Conservation (phyloP, 1,140 invertebrate species). For the Yoshiicerus persimilis region DNA sequence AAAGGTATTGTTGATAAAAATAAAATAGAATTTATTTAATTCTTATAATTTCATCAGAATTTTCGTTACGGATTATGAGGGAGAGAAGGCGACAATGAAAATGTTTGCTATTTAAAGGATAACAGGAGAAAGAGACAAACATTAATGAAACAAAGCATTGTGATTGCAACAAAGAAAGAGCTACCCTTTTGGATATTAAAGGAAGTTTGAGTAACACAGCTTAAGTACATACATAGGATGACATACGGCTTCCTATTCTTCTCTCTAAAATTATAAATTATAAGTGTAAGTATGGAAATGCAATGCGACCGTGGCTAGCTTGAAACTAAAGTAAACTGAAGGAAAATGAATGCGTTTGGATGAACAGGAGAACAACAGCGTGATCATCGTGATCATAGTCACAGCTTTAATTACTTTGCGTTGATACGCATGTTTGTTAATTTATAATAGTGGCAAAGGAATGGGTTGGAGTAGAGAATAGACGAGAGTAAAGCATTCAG, state of each 20-base stretch:
- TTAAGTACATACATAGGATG: neutral
- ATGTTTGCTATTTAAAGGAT: neutral
- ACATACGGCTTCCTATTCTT: neutral
- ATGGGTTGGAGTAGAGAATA: neutral
- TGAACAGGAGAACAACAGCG: neutral
- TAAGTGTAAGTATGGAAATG: neutral
- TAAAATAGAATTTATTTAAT: too few species aligned
- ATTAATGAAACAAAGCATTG: neutral
- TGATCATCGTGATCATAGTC: slow-evolving; percentile 18
- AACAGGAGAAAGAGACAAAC: neutral
- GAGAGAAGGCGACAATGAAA: too few species aligned
- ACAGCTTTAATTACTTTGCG: slow-evolving; percentile 27
- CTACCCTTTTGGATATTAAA: neutral
- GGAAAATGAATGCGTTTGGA: neutral
- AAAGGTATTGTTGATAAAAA: too few species aligned
- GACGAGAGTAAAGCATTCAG: neutral
- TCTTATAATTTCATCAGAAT: too few species aligned
- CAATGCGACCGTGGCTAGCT: neutral
- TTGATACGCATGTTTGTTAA: slow-evolving; percentile 29
- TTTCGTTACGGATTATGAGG: too few species aligned
- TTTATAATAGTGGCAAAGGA: slow-evolving; percentile 18
- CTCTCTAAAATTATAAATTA: neutral
- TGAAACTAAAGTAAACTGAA: neutral
- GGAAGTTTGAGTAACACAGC: neutral
- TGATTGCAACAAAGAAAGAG: neutral